Evolutionary conservation across 1,140 invertebrate species (phyloP), one percentile per base, ranked within the genome.

Genomic region (Aphelenchoides fujianensis): DNA sequence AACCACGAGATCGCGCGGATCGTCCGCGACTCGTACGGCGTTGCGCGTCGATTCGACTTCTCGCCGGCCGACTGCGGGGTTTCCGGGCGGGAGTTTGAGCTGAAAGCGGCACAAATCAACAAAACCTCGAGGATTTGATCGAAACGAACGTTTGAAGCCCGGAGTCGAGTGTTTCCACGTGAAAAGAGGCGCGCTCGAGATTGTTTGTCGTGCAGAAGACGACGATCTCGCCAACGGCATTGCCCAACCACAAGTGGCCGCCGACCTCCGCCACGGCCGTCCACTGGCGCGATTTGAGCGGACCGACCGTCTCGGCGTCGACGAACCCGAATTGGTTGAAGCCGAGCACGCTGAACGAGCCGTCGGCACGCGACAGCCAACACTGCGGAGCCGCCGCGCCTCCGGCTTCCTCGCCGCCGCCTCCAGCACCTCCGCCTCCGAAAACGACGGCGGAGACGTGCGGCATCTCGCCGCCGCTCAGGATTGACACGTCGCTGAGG

Each of bases 401-500:
- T 12, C 19, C 68, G 2, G 7, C 64, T 19, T 23, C 55, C 3
- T 69, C 5, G 70, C 5, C 59, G 70, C 28, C 70, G 5, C 59
- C 68, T n/a, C n/a, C n/a, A n/a, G n/a, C n/a, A n/a, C n/a, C n/a
- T n/a, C n/a, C n/a, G n/a, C n/a, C n/a, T n/a, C n/a, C n/a, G 1
- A 12, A 12, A 5, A 73, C 41, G 7, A 64, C 30, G 12, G 74
- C 41, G 23, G 27, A 27, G 23, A 64, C 3, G 1, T 23, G 41
- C 53, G 70, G 28, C 31, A 36, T 54, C 12, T 70, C 76, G 28
- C 35, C 30, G 27, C 61, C 66, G 19, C 36, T 27, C 62, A 89
- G 77, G 3, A 84, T 82, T 19, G 91, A 89, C 0, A 92, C 91
- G 85, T 96, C 93, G 35, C 90, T 86, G 34, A 96, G 85, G 85